A percentile compares a stretch with the other conserved stretches of the same genome.
phyloP scores from a whole-genome alignment of 2,113 vertebrate genomes.

The Sapajus apella region DNA sequence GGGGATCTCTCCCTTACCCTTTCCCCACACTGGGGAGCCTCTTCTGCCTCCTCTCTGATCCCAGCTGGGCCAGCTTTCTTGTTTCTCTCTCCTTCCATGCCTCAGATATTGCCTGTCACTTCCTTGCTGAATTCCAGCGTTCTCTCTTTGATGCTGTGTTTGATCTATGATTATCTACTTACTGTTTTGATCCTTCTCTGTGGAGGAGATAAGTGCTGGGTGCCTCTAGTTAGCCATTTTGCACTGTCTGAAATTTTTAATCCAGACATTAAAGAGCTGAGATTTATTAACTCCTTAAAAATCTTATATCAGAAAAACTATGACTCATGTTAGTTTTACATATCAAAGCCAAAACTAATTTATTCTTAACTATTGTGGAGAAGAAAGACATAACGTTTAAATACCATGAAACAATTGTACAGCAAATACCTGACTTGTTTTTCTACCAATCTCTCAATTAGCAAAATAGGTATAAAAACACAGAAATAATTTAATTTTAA shows the following conservation, averaged over 20 bases:
- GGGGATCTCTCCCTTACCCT: neutral
- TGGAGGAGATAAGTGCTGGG: neutral
- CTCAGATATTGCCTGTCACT: neutral
- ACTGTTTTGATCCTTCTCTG: neutral
- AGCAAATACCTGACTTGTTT: neutral
- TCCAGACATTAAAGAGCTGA: neutral
- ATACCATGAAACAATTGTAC: neutral
- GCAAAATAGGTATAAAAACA: neutral
- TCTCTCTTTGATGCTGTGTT: neutral
- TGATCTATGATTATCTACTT: neutral
- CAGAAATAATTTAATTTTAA: neutral
- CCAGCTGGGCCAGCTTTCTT: neutral
- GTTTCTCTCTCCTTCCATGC: neutral
- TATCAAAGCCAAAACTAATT: constrained; percentile 2
- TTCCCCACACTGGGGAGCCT: neutral
- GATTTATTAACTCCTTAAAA: constrained; percentile 21
- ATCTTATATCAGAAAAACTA: neutral
- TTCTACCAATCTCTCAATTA: neutral
- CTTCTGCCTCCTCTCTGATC: neutral
- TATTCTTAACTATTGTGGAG: neutral
- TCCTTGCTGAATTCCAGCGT: neutral
- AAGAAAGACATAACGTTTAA: constrained; percentile 18
- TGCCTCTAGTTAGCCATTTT: neutral
- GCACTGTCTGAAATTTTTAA: neutral
- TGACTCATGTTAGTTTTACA: constrained; percentile 2